Base-by-base conservation (phyloP, 2,888 invertebrate species). In the Agrenia bidenticulata region DNA sequence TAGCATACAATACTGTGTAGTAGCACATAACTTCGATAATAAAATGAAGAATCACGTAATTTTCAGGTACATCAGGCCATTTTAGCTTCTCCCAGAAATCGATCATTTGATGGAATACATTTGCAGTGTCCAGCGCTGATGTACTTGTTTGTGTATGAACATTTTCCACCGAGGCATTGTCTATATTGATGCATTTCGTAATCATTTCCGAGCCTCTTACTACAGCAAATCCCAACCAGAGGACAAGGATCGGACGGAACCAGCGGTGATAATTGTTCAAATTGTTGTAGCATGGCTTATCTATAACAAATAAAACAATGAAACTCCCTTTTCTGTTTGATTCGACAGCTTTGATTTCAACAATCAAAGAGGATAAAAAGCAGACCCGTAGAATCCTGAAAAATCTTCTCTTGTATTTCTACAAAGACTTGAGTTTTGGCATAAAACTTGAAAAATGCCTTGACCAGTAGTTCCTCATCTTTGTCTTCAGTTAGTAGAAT, bases 171-270 rank as follows among this genome's bases (percentile, higher is more conserved):
- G 65, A 50, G 24, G 54, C 32, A 9, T 37, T 67, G 41, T 74
- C 76, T 26, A 72, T 66, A 24, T 67, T 60, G 13, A 76, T 72
- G 4, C 72, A 67, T 21, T 63, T 69, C 17, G 67, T 67, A 13
- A 74, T 70, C 61, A 74, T 68, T 23, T 66, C 67, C 1, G 72
- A 68, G 1, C 74, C 70, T 55, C 61, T 55, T 15, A 73, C 65
- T 2, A 74, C 45, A n/a, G 74, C 69, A 55, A 68, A 74, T 9
- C 76, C 76, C 24, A 76, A 61, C 76, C 76, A 76, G 1, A 76
- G 64, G 1, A 72, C 64, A 1, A 76, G 57, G 13, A 71, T 65
- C 1, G 74, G 76, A 9, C 76, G 72, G 41, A 76, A 76, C 76
- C 76, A 76, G 1, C 67, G 59, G 27, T 76, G 66, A 56, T 73